Evolutionary conservation across 2,888 invertebrate genomes (phyloP).

Genomic region (Anthophora plumipes): DNA sequence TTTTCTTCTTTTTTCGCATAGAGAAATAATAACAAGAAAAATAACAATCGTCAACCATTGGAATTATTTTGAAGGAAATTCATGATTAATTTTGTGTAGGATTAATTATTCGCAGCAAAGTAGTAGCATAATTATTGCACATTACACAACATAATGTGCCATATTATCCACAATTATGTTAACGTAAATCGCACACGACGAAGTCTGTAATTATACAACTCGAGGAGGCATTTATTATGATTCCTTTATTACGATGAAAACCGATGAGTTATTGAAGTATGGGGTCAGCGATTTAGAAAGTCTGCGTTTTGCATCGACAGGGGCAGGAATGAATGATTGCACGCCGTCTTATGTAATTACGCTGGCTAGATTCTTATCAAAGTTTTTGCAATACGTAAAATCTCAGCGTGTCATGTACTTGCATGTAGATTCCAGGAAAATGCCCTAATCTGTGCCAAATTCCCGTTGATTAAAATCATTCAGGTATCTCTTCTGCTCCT

Average conservation of each 20-base stretch:
- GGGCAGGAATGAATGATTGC: conserved; percentile 54
- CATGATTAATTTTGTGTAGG: background rate
- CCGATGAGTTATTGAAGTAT: conserved; percentile 24
- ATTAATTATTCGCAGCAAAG: background rate
- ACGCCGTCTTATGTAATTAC: conserved; percentile 60
- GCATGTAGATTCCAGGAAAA: conserved; percentile 4
- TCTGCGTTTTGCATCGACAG: conserved; percentile 39
- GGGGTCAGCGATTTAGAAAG: conserved; percentile 48
- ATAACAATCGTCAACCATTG: too few species aligned
- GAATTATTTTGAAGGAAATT: background rate
- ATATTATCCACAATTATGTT: background rate
- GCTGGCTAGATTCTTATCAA: conserved; percentile 49
- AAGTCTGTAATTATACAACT: background rate
- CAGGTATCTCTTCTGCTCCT: background rate
- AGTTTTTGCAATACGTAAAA: conserved; percentile 64
- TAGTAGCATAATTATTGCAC: background rate
- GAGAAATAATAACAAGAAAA: too few species aligned
- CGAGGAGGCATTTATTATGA: conserved; percentile 12
- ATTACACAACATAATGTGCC: background rate
- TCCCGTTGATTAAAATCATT: background rate
- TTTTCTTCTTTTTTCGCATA: too few species aligned
- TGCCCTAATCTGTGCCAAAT: background rate
- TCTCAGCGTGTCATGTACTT: conserved; percentile 40
- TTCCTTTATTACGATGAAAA: conserved; percentile 32
- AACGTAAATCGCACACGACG: background rate